A percentile compares a stretch with the other conserved stretches of the same genome.
phyloP scores from a whole-genome alignment of 1,140 invertebrate species.

The Triops longicaudatus region DNA sequence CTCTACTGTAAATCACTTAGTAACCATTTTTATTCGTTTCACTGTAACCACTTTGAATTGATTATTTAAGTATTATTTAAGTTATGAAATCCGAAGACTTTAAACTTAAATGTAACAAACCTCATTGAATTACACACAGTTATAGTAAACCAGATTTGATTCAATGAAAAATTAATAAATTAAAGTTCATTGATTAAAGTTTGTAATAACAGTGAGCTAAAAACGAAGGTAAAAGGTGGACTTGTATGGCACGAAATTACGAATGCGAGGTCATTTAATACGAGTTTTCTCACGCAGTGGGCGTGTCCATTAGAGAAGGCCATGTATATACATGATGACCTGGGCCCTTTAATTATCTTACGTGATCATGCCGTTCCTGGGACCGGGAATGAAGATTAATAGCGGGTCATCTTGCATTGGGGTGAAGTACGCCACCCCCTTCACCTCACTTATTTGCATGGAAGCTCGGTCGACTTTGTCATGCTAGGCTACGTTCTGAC shows the following conservation, averaged over 20 bases:
- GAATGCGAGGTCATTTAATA: not conserved
- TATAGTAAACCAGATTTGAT: no score
- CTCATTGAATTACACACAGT: no score
- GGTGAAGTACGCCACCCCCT: not conserved
- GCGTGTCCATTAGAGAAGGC: not conserved
- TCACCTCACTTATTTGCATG: not conserved
- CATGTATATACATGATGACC: not conserved
- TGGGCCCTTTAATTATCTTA: not conserved
- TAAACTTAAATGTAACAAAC: no score
- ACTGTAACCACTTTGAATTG: no score
- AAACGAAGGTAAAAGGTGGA: not conserved
- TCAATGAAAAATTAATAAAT: no score
- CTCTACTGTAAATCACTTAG: no score
- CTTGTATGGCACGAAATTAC: not conserved
- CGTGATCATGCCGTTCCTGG: not conserved
- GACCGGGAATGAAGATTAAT: constrained; percentile 10
- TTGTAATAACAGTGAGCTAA: not conserved
- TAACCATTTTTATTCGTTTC: no score
- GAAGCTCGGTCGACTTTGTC: no score
- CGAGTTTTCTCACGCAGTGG: constrained; percentile 1
- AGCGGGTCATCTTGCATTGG: not conserved
- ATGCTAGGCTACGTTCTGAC: no score
- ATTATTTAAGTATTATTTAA: no score
- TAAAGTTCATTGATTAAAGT: no score
- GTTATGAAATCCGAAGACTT: no score